A percentile compares a stretch with the other conserved stretches of the same genome.
These are phyloP conservation scores for Cladopsammia gracilis DNA, from an alignment of 64 coral and sea anemone species.

Conservation along the genomic window DNA sequence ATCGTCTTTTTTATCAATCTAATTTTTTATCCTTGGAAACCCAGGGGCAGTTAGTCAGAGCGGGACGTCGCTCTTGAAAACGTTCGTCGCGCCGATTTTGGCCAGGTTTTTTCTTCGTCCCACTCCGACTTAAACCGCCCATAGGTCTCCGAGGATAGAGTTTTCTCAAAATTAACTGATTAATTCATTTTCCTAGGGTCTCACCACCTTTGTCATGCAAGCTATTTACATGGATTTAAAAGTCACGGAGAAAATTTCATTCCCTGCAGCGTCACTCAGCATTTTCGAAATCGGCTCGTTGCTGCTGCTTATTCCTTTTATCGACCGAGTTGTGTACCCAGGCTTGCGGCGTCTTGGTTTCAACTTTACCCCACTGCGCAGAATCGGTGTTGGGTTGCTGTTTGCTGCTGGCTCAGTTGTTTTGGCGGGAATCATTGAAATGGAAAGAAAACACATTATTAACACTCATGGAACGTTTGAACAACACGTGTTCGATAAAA, in stretches of 20 bases:
- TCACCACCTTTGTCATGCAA: constrained; percentile 70
- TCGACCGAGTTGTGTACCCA: constrained; percentile 73
- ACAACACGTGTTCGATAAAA: constrained; percentile 46
- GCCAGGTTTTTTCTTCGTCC: too few species aligned
- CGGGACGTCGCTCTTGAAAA: too few species aligned
- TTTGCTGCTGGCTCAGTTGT: constrained; percentile 61
- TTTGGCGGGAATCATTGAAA: constrained; percentile 73
- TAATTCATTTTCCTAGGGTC: constrained; percentile 45
- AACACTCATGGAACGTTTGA: constrained; percentile 16
- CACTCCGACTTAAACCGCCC: too few species aligned
- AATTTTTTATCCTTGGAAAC: too few species aligned
- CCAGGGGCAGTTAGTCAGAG: too few species aligned
- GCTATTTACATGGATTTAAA: constrained; percentile 67
- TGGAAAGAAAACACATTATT: constrained; percentile 44
- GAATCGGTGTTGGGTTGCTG: constrained; percentile 75
- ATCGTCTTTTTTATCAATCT: too few species aligned
- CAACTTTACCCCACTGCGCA: constrained; percentile 70
- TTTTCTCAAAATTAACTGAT: background rate
- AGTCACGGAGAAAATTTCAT: background rate
- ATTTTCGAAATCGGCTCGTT: constrained; percentile 59
- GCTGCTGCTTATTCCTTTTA: constrained; percentile 66
- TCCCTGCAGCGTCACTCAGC: constrained; percentile 69
- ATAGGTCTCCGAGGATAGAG: too few species aligned
- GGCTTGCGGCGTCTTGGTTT: constrained; percentile 45
- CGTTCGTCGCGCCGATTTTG: too few species aligned